Evolutionary conservation across 1,140 invertebrate species (phyloP).

Genomic region (Chironomus tepperi): DNA sequence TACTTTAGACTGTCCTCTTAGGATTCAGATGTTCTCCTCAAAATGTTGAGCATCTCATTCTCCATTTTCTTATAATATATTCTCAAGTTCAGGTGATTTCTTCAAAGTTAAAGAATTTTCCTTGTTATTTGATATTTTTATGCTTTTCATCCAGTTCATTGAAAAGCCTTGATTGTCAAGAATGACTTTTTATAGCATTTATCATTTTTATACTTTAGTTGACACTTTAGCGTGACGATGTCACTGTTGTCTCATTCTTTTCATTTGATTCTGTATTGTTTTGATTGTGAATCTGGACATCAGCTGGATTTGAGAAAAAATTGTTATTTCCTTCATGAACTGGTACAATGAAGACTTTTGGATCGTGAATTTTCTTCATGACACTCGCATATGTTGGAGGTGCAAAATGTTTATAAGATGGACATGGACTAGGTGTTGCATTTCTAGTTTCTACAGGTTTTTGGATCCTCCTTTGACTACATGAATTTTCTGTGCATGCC

Average conservation of each 20-base stretch:
- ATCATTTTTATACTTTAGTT: not conserved
- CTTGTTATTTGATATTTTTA: no score
- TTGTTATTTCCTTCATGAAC: not conserved
- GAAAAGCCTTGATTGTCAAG: not conserved
- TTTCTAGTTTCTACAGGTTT: conserved; percentile 26
- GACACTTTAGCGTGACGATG: not conserved
- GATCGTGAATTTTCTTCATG: conserved; percentile 34
- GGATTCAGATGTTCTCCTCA: no score
- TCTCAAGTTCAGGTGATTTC: no score
- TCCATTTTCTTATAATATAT: no score
- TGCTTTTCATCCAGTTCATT: no score
- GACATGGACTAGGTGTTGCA: conserved; percentile 36
- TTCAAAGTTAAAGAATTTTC: no score
- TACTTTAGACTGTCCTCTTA: no score
- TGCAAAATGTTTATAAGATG: conserved; percentile 39
- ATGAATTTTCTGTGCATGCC: conserved; percentile 37
- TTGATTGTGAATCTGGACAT: not conserved
- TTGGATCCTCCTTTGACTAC: conserved; percentile 17
- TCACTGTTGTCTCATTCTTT: not conserved
- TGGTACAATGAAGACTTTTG: not conserved
- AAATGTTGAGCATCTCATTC: no score
- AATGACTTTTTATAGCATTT: not conserved
- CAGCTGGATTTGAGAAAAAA: not conserved
- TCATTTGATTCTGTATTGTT: not conserved
- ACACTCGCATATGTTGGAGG: conserved; percentile 39